phyloP scores from a whole-genome alignment of 2,113 vertebrate genomes.

The Delphinapterus leucas region DNA sequence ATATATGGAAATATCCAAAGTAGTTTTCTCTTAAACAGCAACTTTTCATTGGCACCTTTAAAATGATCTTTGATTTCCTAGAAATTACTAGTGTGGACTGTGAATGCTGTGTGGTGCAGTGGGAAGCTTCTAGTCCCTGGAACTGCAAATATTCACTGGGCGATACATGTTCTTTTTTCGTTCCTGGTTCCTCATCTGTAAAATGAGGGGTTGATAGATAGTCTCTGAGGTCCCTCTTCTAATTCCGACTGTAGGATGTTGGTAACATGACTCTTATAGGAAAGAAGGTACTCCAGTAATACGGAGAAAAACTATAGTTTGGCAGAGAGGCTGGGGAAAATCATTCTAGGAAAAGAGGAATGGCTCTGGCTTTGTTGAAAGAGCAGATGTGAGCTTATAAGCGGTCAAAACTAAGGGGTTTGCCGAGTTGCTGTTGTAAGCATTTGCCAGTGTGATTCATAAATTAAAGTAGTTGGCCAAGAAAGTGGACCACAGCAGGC shows the following conservation, averaged over 20 bases:
- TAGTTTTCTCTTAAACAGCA: background rate
- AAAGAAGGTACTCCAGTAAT: background rate
- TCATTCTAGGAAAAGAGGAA: background rate
- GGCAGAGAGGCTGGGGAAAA: background rate
- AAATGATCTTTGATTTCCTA: constrained; percentile 15
- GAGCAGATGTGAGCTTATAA: background rate
- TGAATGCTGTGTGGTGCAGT: background rate
- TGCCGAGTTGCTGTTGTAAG: background rate
- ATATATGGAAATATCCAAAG: background rate
- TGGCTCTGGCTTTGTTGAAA: background rate
- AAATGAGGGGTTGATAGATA: background rate
- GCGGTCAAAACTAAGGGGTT: background rate
- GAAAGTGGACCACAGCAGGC: background rate
- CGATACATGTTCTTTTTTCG: background rate
- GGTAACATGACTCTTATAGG: background rate
- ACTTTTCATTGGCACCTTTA: background rate
- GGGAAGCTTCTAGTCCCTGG: background rate
- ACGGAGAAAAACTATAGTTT: background rate
- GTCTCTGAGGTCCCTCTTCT: background rate
- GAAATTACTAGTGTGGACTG: background rate
- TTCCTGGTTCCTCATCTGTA: background rate
- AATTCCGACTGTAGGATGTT: background rate
- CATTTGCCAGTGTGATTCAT: background rate
- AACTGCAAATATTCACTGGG: background rate
- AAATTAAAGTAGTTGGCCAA: background rate